phyloP scores from a whole-genome alignment of 2,888 invertebrate genomes.

The Entomobrya proxima region DNA sequence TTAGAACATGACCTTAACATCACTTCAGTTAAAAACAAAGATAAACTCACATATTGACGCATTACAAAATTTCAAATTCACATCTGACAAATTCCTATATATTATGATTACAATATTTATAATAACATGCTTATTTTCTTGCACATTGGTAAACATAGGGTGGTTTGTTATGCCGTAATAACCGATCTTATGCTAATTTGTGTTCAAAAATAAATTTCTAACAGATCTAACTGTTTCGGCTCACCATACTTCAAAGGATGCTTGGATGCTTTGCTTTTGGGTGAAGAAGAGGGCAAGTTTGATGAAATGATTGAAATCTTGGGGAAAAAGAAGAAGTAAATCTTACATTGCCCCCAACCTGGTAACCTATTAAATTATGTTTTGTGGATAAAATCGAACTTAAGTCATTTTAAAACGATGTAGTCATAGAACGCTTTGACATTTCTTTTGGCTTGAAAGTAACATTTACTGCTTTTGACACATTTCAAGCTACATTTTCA shows the following conservation, averaged over 20 bases:
- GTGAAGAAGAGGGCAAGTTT: slow-evolving; percentile 87
- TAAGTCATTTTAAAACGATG: neutral
- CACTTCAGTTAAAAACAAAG: too few species aligned
- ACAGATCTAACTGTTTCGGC: slow-evolving; percentile 87
- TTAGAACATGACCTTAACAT: too few species aligned
- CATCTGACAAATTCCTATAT: too few species aligned
- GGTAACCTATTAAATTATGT: neutral
- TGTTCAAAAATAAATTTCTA: slow-evolving; percentile 75
- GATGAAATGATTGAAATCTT: slow-evolving; percentile 88
- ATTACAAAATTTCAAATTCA: too few species aligned
- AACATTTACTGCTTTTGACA: too few species aligned
- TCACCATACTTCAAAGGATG: slow-evolving; percentile 89
- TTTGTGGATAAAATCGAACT: neutral
- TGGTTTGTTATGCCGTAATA: neutral
- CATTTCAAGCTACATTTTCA: too few species aligned
- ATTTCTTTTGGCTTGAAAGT: neutral
- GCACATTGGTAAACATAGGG: neutral
- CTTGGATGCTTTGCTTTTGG: slow-evolving; percentile 86
- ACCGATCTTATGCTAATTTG: neutral
- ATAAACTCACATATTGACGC: too few species aligned
- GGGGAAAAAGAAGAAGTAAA: slow-evolving; percentile 80
- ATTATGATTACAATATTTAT: too few species aligned
- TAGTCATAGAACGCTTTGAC: neutral
- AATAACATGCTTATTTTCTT: too few species aligned
- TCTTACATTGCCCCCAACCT: neutral